Conservation (phyloP, 2,888 invertebrate species). For the Abrostola tripartita region DNA sequence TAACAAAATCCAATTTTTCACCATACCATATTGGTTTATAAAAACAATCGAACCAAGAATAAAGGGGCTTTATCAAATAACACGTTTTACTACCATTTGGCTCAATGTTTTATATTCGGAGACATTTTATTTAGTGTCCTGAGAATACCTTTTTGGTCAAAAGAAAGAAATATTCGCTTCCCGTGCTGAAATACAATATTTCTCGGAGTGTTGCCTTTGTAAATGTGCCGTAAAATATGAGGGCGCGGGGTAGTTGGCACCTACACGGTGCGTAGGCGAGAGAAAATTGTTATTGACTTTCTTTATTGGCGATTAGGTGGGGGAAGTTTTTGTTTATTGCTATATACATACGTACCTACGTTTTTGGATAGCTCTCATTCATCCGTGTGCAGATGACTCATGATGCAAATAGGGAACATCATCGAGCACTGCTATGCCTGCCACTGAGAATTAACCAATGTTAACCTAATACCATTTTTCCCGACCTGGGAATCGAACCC, state of each 20-base stretch:
- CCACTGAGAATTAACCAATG: no score
- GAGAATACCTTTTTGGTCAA: conserved; percentile 10
- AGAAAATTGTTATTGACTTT: background rate
- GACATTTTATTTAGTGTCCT: conserved; percentile 13
- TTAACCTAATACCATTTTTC: no score
- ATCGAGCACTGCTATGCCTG: background rate
- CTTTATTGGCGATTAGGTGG: background rate
- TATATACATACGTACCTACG: background rate
- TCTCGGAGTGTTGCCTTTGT: conserved; percentile 23
- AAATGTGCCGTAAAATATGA: conserved; percentile 16
- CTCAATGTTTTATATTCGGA: conserved; percentile 13
- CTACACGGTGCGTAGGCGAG: background rate
- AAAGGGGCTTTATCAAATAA: conserved; percentile 30
- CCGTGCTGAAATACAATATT: conserved; percentile 33
- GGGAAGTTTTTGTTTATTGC: background rate
- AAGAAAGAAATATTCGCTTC: conserved; percentile 18
- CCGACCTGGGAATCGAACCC: no score
- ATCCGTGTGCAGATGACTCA: background rate
- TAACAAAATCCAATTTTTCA: conserved; percentile 16
- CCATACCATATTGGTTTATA: conserved; percentile 28
- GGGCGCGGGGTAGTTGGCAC: background rate
- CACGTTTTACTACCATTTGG: conserved; percentile 6
- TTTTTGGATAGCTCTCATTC: background rate
- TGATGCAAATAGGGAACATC: background rate
- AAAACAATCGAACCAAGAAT: conserved; percentile 15